Percentiles rank a stretch among this genome's conserved stretches.
Evolutionary conservation across 2,888 invertebrate genomes (phyloP).

Genomic region (Pammene fasciana): DNA sequence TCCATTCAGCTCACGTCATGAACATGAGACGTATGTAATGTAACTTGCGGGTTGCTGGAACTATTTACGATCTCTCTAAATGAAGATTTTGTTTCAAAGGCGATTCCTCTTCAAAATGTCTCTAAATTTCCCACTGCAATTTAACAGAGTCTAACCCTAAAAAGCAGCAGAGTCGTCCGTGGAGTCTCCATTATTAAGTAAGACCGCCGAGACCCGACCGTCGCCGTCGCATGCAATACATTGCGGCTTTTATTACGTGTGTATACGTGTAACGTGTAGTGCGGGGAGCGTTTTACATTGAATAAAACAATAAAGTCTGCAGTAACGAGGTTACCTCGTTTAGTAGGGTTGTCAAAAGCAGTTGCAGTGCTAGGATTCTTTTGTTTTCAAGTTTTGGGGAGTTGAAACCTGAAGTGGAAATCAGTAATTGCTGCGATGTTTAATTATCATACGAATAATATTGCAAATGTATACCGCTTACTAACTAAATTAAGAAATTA

Average conservation of each 20-base stretch:
- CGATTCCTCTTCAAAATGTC: constrained; percentile 31
- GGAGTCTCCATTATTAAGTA: constrained; percentile 81
- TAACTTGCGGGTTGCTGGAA: neutral
- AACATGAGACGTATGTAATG: neutral
- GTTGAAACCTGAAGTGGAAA: neutral
- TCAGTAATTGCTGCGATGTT: neutral
- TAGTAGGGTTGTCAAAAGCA: constrained; percentile 31
- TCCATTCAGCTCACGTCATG: neutral
- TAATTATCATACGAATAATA: too few relatives aligned
- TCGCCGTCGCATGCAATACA: constrained; percentile 61
- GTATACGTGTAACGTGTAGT: constrained; percentile 53
- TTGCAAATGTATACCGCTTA: too few relatives aligned
- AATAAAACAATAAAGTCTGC: constrained; percentile 51
- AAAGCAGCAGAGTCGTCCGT: constrained; percentile 62
- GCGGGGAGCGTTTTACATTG: constrained; percentile 64
- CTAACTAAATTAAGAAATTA: too few relatives aligned
- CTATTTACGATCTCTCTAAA: constrained; percentile 24
- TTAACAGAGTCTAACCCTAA: constrained; percentile 56
- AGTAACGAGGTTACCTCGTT: constrained; percentile 27
- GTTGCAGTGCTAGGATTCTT: neutral
- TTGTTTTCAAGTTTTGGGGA: constrained; percentile 13
- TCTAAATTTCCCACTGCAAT: constrained; percentile 28
- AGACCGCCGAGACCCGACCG: constrained; percentile 66
- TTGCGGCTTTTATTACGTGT: constrained; percentile 62
- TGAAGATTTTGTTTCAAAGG: constrained; percentile 24